A percentile compares a stretch with the other conserved stretches of the same genome.
These are phyloP conservation scores for Xiphophorus couchianus DNA, from an alignment of 2,113 vertebrate species.

Conservation along the genomic window DNA sequence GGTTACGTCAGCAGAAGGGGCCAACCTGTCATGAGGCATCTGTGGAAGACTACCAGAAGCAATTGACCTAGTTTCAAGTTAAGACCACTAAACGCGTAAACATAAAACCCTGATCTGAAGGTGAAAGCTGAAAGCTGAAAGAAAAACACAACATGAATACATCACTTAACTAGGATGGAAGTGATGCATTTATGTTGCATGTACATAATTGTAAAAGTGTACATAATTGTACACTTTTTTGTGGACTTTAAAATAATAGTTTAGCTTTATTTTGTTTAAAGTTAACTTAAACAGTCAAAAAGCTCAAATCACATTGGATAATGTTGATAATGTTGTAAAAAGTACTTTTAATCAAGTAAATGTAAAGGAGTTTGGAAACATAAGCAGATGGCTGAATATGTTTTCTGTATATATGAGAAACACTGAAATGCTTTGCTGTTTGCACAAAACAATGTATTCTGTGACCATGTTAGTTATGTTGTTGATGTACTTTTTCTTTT, in stretches of 20 bases:
- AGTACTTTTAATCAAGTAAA: not conserved
- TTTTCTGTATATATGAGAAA: not conserved
- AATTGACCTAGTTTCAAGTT: not conserved
- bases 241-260: not conserved
- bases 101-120: not conserved
- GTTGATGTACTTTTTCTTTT: not conserved
- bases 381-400: not conserved
- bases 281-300: not conserved
- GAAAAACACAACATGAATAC: not conserved
- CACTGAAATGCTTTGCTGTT: not conserved
- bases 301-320: not conserved
- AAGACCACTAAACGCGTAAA: not conserved
- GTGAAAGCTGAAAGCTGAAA: not conserved
- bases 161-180: not conserved
- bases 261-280: not conserved
- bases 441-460: not conserved
- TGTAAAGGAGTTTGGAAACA: not conserved
- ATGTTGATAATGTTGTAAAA: not conserved
- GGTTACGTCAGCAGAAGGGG: not conserved
- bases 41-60: not conserved
- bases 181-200: too few species aligned
- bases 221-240: not conserved
- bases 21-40: not conserved
- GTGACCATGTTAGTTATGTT: not conserved
- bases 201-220: too few species aligned